Conservation (phyloP, 2,888 invertebrate genomes). For the Thecophora atra region DNA sequence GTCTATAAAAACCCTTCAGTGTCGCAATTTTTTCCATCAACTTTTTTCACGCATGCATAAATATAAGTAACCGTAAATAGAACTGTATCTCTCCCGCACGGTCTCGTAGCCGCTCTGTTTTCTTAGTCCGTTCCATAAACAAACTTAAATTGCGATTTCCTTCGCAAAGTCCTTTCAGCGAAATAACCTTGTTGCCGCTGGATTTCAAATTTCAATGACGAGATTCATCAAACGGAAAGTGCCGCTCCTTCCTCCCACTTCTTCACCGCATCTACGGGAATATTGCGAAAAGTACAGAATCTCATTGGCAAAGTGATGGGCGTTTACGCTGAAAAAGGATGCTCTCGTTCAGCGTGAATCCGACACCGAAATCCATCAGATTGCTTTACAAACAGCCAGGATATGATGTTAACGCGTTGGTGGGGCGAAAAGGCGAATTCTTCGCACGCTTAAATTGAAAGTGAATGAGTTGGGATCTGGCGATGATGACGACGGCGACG, state of each 20-base stretch:
- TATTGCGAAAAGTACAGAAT: constrained; percentile 5
- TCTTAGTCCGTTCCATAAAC: constrained; percentile 29
- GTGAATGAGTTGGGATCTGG: constrained; percentile 31
- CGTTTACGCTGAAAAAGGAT: background rate
- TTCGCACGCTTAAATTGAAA: constrained; percentile 30
- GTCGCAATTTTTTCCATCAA: background rate
- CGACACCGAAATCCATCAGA: constrained; percentile 30
- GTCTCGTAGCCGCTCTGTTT: background rate
- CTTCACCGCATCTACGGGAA: background rate
- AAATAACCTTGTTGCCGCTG: constrained; percentile 28
- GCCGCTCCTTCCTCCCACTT: background rate
- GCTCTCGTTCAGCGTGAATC: constrained; percentile 9
- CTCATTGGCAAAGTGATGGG: constrained; percentile 6
- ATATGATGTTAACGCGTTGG: background rate
- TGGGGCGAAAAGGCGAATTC: constrained; percentile 10
- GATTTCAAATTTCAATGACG: constrained; percentile 25
- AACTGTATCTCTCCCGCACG: too few species aligned
- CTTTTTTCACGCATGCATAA: background rate
- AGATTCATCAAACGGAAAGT: constrained; percentile 18
- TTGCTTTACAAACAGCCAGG: constrained; percentile 27
- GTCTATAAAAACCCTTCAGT: background rate
- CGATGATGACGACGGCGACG: constrained; percentile 8
- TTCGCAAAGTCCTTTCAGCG: constrained; percentile 24
- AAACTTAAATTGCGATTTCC: constrained; percentile 36
- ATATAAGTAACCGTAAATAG: too few species aligned